Conservation (phyloP, 2,113 vertebrate genomes). For the Taurulus bubalis region DNA sequence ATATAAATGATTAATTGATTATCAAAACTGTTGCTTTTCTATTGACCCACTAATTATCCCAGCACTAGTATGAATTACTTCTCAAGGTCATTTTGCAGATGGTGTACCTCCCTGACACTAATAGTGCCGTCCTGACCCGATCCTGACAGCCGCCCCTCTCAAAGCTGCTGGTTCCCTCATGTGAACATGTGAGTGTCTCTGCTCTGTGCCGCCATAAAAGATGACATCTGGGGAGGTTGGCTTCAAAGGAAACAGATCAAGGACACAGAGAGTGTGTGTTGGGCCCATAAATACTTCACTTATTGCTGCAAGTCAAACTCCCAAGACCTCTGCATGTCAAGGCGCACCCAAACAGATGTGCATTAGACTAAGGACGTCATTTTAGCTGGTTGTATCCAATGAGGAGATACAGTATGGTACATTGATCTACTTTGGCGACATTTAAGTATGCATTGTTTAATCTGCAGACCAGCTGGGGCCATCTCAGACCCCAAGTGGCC, state of each 20-base stretch:
- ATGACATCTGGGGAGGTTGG: conserved; percentile 23
- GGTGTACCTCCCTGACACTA: background rate
- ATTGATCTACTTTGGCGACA: background rate
- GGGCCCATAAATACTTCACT: conserved; percentile 37
- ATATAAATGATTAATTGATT: background rate
- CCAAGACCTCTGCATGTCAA: background rate
- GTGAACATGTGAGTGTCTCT: background rate
- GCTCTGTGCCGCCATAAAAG: background rate
- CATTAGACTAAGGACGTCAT: background rate
- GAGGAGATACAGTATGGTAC: background rate
- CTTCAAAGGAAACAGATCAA: conserved; percentile 37
- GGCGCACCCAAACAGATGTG: conserved; percentile 22
- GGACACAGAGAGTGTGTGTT: background rate
- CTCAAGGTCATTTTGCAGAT: background rate
- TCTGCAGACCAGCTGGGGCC: background rate
- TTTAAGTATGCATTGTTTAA: background rate
- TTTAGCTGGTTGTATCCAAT: background rate
- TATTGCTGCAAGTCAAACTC: conserved; percentile 27
- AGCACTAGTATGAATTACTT: background rate
- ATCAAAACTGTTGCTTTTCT: background rate
- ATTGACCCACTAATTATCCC: background rate
- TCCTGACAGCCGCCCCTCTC: no score
- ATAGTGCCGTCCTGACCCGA: background rate
- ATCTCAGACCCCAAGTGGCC: background rate
- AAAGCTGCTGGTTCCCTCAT: background rate